Base-by-base conservation (phyloP, 2,113 vertebrate genomes). In the Centrocercus urophasianus region DNA sequence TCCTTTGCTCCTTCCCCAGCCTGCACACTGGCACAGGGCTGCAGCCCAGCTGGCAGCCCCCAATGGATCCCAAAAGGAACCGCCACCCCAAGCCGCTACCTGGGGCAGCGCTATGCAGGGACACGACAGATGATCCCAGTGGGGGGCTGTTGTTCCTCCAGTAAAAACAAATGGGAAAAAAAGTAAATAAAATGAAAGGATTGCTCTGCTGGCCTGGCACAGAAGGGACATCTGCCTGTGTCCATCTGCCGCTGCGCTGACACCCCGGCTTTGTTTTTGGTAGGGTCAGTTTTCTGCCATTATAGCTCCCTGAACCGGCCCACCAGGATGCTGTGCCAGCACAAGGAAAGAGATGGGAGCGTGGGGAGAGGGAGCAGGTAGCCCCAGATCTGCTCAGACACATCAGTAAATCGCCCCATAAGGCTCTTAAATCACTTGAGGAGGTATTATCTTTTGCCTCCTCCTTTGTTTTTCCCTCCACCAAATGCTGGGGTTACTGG, bases 91-190 rank as follows among this genome's bases (percentile, higher is more conserved):
- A 57, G 61, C 74, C 11, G 2, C 50, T 90, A 95, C 95, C 93
- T 94, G 93, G 60, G 73, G 80, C 90, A 71, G 61, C 77, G 13
- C 52, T 30, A 10, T 15, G 52, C 52, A 54, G 79, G 94, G 94
- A 71, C 72, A 47, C 7, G 92, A 88, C 93, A 95, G 95, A 96
- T 94, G 95, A 96, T 83, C 95, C 21, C 95, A 83, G 91, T 79
- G 56, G 94, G 95, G 82, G 89, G 63, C 89, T 93, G 56, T 20
- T 89, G 85, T 40, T 76, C 89, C 52, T 89, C 71, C 89, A 52
- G 38, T 1, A 30, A 85, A 72, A 94, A 93, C 88, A 96, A 96
- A 96, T 1, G 79, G 91, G 40, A 60, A 82, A 32, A n/a, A 72
- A n/a, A 72, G 74, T 19, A 64, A 52, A 56, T 52, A 13, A 61